Evolutionary conservation across 2,113 vertebrate species (phyloP).

Genomic region (Pelodiscus sinensis): DNA sequence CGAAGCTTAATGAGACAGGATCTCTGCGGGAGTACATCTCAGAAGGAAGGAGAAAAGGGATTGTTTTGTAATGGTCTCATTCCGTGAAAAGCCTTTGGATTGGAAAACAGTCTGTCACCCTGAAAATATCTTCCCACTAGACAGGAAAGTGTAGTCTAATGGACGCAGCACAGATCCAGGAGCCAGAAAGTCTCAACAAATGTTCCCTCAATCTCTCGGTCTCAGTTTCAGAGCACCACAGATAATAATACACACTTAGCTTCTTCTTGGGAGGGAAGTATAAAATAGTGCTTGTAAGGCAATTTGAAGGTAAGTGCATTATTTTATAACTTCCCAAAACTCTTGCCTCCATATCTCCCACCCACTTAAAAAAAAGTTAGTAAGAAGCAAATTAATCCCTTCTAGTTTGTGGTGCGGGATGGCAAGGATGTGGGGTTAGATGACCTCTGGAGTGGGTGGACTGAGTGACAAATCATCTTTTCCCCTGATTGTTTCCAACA

Average conservation of each 20-base stretch:
- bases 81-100: background rate
- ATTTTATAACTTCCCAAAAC: background rate
- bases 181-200: background rate
- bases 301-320: background rate
- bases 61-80: background rate
- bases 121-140: background rate
- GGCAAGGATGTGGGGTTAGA: slow-evolving; percentile 11
- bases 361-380: background rate
- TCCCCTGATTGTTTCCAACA: slow-evolving; percentile 61
- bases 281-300: background rate
- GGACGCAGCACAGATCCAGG: background rate
- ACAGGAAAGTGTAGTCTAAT: background rate
- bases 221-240: background rate
- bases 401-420: slow-evolving; percentile 36
- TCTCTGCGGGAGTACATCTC: background rate
- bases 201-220: background rate
- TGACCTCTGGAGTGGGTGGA: slow-evolving; percentile 50
- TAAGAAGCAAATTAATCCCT: slow-evolving; percentile 25
- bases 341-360: background rate
- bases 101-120: background rate
- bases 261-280: background rate
- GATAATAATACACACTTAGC: background rate
- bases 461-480: slow-evolving; percentile 35
- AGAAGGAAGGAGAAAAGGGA: background rate
- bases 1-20: background rate